Evolutionary conservation across 2,888 invertebrate genomes (phyloP).

Genomic region (Coleophora deauratella): DNA sequence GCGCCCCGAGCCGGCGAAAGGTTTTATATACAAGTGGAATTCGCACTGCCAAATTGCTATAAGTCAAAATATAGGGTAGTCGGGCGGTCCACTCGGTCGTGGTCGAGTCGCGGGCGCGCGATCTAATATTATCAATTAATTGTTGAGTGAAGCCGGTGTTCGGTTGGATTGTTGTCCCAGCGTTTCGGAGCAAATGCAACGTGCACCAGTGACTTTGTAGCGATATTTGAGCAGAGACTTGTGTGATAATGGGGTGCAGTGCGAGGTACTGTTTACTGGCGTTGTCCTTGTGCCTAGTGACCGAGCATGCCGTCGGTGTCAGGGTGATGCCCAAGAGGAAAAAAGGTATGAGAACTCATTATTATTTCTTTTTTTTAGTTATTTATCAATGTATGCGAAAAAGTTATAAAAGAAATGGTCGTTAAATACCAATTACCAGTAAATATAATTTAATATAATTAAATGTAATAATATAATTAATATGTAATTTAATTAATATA

Average conservation of each 20-base stretch:
- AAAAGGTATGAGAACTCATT: constrained; percentile 67
- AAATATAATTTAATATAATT: too few species aligned
- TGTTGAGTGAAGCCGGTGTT: constrained; percentile 22
- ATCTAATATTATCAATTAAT: constrained; percentile 6
- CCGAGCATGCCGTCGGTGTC: constrained; percentile 68
- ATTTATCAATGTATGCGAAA: constrained; percentile 1
- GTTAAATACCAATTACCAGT: too few species aligned
- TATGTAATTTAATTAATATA: too few species aligned
- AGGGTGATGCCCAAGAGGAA: constrained; percentile 71
- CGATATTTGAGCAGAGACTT: constrained; percentile 36
- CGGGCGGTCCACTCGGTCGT: constrained; percentile 64
- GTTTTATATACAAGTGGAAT: constrained; percentile 78
- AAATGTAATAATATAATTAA: too few species aligned
- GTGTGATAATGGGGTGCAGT: constrained; percentile 68
- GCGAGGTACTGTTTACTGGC: constrained; percentile 66
- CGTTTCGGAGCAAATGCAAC: constrained; percentile 48
- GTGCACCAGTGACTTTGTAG: constrained; percentile 43
- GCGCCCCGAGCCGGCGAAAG: constrained; percentile 73
- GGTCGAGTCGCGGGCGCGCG: constrained; percentile 37
- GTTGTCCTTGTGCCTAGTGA: constrained; percentile 67
- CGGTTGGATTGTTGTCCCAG: constrained; percentile 31
- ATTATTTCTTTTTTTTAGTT: constrained; percentile 33
- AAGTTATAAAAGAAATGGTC: too few species aligned
- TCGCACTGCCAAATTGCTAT: constrained; percentile 74
- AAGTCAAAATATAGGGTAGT: constrained; percentile 78